Conservation (phyloP, 1,140 invertebrate species). For the Achroia grisella region DNA sequence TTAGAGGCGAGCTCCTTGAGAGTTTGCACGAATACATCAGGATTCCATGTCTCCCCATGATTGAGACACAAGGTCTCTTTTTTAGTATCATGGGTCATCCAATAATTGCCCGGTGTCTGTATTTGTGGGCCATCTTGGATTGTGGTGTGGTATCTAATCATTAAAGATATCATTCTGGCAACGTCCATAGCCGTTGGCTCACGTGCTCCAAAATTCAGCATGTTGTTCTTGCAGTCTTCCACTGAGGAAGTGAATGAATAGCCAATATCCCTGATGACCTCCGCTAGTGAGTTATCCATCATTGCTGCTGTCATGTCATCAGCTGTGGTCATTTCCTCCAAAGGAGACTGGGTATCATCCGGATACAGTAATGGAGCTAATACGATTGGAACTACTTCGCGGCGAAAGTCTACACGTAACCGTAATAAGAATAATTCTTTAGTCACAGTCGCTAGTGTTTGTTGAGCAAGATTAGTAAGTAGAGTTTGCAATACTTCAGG, state of each 20-base stretch:
- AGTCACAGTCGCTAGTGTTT: conserved; percentile 78
- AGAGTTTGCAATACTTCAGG: conserved; percentile 92
- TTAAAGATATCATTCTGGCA: conserved; percentile 88
- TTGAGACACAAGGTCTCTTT: conserved; percentile 50
- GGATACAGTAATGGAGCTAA: conserved; percentile 90
- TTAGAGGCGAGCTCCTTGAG: conserved; percentile 91
- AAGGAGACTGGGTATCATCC: conserved; percentile 81
- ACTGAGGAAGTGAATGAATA: conserved; percentile 89
- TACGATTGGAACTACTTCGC: conserved; percentile 89
- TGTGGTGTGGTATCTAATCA: conserved; percentile 87
- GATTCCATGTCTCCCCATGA: conserved; percentile 84
- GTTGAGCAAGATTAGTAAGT: conserved; percentile 74
- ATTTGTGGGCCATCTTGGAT: conserved; percentile 79
- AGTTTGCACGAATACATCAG: conserved; percentile 93
- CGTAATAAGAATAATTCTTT: conserved; percentile 87
- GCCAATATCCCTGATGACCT: conserved; percentile 92
- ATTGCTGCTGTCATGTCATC: conserved; percentile 75
- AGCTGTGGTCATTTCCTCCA: conserved; percentile 72
- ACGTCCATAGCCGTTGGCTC: conserved; percentile 88
- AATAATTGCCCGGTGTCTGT: conserved; percentile 77
- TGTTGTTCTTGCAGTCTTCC: conserved; percentile 91
- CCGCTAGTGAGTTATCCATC: conserved; percentile 83
- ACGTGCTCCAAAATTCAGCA: conserved; percentile 82
- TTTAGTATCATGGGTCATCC: conserved; percentile 72
- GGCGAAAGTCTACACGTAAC: conserved; percentile 89